Percentiles rank a stretch among this genome's conserved stretches.
phyloP scores from a whole-genome alignment of 2,797 vertebrate species.

The Poecile montanus region DNA sequence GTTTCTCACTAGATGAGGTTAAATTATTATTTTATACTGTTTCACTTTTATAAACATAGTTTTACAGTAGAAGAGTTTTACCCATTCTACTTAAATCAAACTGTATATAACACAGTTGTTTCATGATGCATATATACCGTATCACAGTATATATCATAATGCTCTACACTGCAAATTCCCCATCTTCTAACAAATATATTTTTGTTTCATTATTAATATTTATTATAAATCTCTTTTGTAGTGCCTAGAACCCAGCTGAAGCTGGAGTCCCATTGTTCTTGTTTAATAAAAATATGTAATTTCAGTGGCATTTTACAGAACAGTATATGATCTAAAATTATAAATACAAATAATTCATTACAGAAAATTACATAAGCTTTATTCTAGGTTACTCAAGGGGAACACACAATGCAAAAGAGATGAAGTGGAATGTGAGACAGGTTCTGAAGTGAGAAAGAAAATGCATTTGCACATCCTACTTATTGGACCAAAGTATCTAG shows the following conservation, averaged over 20 bases:
- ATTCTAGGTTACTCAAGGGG: background rate
- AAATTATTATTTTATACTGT: background rate
- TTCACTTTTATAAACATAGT: background rate
- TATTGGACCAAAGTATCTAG: background rate
- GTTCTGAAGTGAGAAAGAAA: background rate
- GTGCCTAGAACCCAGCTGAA: background rate
- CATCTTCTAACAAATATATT: background rate
- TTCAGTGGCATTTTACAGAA: background rate
- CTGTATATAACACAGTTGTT: background rate
- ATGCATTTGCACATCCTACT: background rate
- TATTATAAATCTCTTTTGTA: background rate
- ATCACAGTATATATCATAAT: background rate
- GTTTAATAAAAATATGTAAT: background rate
- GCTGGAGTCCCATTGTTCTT: background rate
- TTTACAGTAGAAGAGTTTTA: background rate
- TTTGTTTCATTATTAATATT: background rate
- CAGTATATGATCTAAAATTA: background rate
- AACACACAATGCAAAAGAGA: background rate
- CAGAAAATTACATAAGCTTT: background rate
- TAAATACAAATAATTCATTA: background rate
- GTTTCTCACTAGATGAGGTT: background rate
- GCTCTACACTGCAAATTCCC: background rate
- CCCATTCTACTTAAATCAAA: background rate
- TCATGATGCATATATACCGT: no score
- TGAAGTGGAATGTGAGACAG: background rate